Evolutionary conservation across 2,888 invertebrate species (phyloP).

Genomic region (Marasmarcha lunaedactyla): DNA sequence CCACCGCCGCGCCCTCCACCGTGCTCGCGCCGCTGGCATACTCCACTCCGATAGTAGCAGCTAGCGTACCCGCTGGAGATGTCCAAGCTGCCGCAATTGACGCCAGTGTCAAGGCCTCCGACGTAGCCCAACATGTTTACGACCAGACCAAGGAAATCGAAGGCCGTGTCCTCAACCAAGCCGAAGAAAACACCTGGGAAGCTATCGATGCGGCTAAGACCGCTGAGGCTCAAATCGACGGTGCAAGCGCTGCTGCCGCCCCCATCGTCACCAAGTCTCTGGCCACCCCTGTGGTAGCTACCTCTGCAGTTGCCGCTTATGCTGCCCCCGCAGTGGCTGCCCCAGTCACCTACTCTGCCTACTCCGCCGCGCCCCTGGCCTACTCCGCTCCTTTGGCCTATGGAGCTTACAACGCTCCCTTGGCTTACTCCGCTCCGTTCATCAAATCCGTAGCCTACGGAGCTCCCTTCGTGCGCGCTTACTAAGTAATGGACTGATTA

Average conservation of each 20-base stretch:
- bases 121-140: not conserved
- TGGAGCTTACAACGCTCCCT: not conserved
- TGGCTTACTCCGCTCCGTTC: not conserved
- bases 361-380: not conserved
- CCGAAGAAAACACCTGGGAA: not conserved
- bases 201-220: not conserved
- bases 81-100: constrained; percentile 1
- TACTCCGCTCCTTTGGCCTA: not conserved
- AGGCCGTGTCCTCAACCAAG: not conserved
- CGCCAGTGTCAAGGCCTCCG: constrained; percentile 1
- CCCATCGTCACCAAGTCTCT: not conserved
- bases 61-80: not conserved
- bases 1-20: not conserved
- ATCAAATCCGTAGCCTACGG: too few species aligned
- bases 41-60: not conserved
- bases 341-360: not conserved
- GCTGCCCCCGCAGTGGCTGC: not conserved
- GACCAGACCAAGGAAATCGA: not conserved
- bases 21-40: not conserved
- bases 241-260: not conserved
- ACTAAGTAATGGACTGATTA: too few species aligned
- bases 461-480: too few species aligned
- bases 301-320: not conserved
- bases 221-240: not conserved
- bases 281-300: not conserved